A percentile compares a stretch with the other conserved stretches of the same genome.
These are phyloP conservation scores for Scalopus aquaticus DNA, from an alignment of 2,113 vertebrate species.

Conservation along the genomic window DNA sequence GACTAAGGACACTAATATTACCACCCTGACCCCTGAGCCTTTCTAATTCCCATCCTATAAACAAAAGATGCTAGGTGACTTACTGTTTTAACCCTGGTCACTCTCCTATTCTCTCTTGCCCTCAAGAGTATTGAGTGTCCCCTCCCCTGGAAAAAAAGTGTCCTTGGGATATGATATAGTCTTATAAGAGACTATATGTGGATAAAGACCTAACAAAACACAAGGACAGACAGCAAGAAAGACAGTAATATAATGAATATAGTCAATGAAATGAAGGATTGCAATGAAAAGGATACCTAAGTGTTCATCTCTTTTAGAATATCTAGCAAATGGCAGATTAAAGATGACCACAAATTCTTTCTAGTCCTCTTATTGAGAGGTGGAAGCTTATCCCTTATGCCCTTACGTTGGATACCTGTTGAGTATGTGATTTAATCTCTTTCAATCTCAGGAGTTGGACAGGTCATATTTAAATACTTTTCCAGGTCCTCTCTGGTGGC, in stretches of 20 bases:
- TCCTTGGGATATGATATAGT: neutral
- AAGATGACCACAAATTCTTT: neutral
- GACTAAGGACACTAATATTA: neutral
- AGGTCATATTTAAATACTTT: neutral
- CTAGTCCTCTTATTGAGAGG: neutral
- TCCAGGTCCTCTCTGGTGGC: too few species aligned
- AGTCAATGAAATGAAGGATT: neutral
- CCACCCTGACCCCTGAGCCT: neutral
- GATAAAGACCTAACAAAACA: slow-evolving; percentile 4
- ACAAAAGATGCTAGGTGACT: neutral
- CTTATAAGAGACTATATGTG: neutral
- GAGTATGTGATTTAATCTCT: neutral
- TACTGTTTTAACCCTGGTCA: neutral
- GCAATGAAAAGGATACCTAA: neutral
- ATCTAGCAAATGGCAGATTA: neutral
- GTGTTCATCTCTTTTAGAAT: neutral
- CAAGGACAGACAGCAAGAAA: neutral
- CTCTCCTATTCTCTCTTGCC: neutral
- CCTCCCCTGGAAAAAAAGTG: neutral
- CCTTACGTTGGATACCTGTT: neutral
- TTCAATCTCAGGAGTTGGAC: neutral
- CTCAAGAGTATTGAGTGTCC: neutral
- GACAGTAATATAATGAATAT: neutral
- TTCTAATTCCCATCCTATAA: neutral
- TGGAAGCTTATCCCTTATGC: neutral